A percentile compares a stretch with the other conserved stretches of the same genome.
These are phyloP conservation scores for Noctua pronuba DNA, from an alignment of 2,888 invertebrate genomes.

Conservation along the genomic window DNA sequence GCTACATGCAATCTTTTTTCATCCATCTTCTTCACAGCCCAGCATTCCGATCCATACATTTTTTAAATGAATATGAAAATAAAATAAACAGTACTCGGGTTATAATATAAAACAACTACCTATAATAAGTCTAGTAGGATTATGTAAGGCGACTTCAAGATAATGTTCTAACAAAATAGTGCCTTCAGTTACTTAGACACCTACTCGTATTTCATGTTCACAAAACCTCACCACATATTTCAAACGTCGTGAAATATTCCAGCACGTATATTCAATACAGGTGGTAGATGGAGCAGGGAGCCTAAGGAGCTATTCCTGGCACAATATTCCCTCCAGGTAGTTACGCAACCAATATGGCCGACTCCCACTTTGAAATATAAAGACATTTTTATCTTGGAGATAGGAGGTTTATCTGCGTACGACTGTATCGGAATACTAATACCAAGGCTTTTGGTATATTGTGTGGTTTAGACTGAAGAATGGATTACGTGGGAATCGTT, in stretches of 20 bases:
- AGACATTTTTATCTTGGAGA: slow-evolving; percentile 55
- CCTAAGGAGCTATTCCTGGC: background rate
- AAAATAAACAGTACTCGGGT: too few relatives aligned
- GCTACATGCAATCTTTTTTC: too few relatives aligned
- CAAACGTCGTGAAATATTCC: slow-evolving; percentile 12
- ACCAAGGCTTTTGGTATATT: slow-evolving; percentile 14
- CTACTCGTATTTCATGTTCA: background rate
- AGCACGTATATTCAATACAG: slow-evolving; percentile 13
- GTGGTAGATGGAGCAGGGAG: slow-evolving; percentile 1
- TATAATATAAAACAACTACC: too few relatives aligned
- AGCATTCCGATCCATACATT: too few relatives aligned
- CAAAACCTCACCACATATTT: background rate
- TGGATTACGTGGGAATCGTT: slow-evolving; percentile 7
- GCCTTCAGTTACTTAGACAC: background rate
- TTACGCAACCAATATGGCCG: slow-evolving; percentile 49
- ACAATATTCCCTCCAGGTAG: slow-evolving; percentile 31
- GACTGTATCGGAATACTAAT: slow-evolving; percentile 55
- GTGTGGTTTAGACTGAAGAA: slow-evolving; percentile 16
- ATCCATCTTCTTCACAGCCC: too few relatives aligned
- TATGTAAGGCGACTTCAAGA: background rate
- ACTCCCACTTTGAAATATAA: slow-evolving; percentile 48
- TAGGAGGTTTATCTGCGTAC: slow-evolving; percentile 49
- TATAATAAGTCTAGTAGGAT: too few relatives aligned
- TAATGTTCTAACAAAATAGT: background rate
- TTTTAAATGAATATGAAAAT: too few relatives aligned